Percentiles rank a stretch among this genome's conserved stretches.
These are phyloP conservation scores for Cynocephalus volans DNA, from an alignment of 2,113 vertebrate genomes.

Conservation along the genomic window DNA sequence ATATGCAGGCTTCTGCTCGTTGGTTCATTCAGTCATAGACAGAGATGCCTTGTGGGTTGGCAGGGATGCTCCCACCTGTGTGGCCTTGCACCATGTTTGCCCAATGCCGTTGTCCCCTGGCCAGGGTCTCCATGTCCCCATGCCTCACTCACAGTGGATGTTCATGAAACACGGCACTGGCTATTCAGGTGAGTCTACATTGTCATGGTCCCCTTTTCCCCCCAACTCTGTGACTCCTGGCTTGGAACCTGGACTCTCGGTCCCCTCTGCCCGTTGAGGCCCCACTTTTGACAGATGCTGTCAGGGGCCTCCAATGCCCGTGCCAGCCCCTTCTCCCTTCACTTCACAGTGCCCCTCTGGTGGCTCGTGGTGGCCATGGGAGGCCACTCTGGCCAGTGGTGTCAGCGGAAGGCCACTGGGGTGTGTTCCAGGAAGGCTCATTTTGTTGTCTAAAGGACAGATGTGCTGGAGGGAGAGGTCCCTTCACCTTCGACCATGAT, in stretches of 20 bases:
- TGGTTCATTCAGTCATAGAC: neutral
- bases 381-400: neutral
- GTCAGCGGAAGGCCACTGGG: neutral
- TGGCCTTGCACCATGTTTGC: neutral
- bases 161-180: too few species aligned
- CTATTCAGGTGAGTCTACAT: too few species aligned
- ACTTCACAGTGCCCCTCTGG: neutral
- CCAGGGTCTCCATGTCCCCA: neutral
- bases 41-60: neutral
- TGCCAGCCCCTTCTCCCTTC: neutral
- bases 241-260: neutral
- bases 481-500: too few species aligned
- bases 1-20: neutral
- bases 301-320: accelerated
- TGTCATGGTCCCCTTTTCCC: neutral
- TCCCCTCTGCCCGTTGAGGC: neutral
- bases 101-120: neutral
- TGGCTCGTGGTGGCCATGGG: neutral
- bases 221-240: neutral
- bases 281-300: accelerated
- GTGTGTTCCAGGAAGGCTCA: too few species aligned
- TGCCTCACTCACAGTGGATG: neutral
- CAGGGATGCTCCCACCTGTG: neutral
- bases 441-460: neutral
- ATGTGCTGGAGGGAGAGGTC: neutral